phyloP scores from a whole-genome alignment of 2,797 vertebrate species.

The Arnoldichthys spilopterus region DNA sequence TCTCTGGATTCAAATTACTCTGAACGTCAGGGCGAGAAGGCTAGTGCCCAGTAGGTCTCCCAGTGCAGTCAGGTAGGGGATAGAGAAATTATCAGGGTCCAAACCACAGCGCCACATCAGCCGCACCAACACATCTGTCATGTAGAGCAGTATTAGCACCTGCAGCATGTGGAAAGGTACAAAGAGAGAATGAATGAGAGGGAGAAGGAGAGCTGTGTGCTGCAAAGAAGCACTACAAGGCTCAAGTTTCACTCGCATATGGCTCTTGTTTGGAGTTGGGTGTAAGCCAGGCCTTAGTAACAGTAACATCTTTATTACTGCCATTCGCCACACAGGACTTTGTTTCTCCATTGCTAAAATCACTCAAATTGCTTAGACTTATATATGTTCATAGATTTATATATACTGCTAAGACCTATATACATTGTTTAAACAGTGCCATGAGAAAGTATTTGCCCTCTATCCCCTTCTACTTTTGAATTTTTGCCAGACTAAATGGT shows the following conservation, averaged over 20 bases:
- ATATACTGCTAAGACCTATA: no score
- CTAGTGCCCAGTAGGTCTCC: constrained; percentile 93
- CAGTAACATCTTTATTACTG: constrained; percentile 33
- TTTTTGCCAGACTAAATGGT: no score
- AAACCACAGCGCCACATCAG: constrained; percentile 87
- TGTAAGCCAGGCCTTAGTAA: constrained; percentile 18
- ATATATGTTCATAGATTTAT: background rate
- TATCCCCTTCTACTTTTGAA: no score
- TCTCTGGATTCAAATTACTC: constrained; percentile 1
- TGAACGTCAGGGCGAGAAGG: constrained; percentile 88
- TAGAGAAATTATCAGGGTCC: constrained; percentile 95
- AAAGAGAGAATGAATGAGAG: constrained; percentile 6
- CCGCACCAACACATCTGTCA: constrained; percentile 89
- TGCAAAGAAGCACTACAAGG: constrained; percentile 1
- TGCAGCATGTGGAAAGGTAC: constrained; percentile 57
- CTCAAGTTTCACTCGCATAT: constrained; percentile 26
- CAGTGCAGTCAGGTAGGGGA: constrained; percentile 95
- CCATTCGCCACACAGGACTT: background rate
- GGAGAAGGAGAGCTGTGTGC: constrained; percentile 12
- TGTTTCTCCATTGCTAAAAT: constrained; percentile 6
- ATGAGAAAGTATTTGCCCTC: no score
- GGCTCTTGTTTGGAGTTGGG: constrained; percentile 20
- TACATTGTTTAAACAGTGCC: no score
- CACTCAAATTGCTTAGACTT: background rate
- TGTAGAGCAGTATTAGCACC: constrained; percentile 90